Base-by-base conservation (phyloP, 2,888 invertebrate genomes). In the Stenurella melanura region DNA sequence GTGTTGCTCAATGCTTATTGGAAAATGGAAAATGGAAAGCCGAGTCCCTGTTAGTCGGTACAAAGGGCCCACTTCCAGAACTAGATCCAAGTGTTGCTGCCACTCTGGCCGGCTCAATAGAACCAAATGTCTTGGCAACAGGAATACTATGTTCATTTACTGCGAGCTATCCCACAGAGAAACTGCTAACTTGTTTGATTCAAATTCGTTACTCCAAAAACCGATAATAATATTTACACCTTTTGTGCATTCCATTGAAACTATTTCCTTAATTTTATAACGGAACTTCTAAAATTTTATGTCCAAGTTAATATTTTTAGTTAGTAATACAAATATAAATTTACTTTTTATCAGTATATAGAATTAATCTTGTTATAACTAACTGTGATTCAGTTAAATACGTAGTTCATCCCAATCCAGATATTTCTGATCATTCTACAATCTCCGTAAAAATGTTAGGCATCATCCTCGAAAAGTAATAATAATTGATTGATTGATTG, bases 1-100 rank as follows among this genome's bases (percentile, higher is more conserved):
- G 87, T 87, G 87, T 86, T 85, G 80, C 83, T 84, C 85, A 85
- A 86, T 85, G 83, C 83, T 85, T 85, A 84, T 85, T 83, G 83
- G 83, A 83, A 77, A 80, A 76, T 75, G 73, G 68, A 77, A 70
- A 70, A 70, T 70, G 70, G 70, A 83, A 19, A 72, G 72, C 50
- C 54, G 72, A 42, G 38, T 54, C 58, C 54, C 67, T 50, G 67
- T 67, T n/a, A 18, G 9, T 15, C 54, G 67, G 64, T 38, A 72
- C 63, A 72, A 72, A 72, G 72, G 72, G 72, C 63, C 72, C 72
- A 26, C 70, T 70, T 58, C 19, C 58, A 60, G 72, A 72, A 72
- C 72, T 72, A 54, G 26, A 63, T 50, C 50, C 79, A 76, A 80
- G 79, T 80, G 79, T 78, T 79, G 80, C 77, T 80, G 81, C 80